These are phyloP conservation scores for Gymnorhina tibicen DNA, from an alignment of 2,113 vertebrate genomes.

Conservation along the genomic window DNA sequence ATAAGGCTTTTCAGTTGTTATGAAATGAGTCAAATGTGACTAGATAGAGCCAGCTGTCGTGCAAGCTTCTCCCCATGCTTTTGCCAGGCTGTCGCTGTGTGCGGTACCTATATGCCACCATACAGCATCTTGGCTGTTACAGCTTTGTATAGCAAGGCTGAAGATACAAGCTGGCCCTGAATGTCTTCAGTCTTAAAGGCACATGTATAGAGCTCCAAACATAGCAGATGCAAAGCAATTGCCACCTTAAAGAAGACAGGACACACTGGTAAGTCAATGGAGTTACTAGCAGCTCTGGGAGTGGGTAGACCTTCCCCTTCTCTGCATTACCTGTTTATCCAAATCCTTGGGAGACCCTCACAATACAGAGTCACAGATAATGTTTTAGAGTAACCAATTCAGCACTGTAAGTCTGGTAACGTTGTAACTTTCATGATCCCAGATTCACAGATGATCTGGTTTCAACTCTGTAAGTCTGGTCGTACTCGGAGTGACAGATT, in stretches of 20 bases:
- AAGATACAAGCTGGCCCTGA: not conserved
- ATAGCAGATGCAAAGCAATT: not conserved
- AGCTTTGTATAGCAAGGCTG: not conserved
- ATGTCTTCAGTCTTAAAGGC: not conserved
- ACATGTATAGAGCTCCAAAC: not conserved
- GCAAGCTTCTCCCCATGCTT: conserved; percentile 13
- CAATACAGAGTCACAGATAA: not conserved
- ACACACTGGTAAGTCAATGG: not conserved
- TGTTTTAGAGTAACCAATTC: not conserved
- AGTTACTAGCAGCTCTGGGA: rapidly evolving
- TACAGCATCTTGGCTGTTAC: not conserved
- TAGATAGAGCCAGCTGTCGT: conserved; percentile 40
- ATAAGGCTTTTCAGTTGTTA: conserved; percentile 46
- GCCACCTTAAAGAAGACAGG: not conserved
- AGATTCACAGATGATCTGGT: not conserved
- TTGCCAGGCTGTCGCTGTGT: not conserved
- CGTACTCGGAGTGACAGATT: not conserved
- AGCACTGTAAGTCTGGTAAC: not conserved
- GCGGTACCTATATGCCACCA: not conserved
- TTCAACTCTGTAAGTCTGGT: not conserved
- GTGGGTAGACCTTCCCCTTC: not conserved
- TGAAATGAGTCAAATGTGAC: conserved; percentile 34
- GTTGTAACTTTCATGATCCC: not conserved
- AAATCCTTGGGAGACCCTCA: not conserved
- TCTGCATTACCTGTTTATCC: not conserved